Evolutionary conservation across 2,113 vertebrate genomes (phyloP).

Genomic region (Perccottus glenii): DNA sequence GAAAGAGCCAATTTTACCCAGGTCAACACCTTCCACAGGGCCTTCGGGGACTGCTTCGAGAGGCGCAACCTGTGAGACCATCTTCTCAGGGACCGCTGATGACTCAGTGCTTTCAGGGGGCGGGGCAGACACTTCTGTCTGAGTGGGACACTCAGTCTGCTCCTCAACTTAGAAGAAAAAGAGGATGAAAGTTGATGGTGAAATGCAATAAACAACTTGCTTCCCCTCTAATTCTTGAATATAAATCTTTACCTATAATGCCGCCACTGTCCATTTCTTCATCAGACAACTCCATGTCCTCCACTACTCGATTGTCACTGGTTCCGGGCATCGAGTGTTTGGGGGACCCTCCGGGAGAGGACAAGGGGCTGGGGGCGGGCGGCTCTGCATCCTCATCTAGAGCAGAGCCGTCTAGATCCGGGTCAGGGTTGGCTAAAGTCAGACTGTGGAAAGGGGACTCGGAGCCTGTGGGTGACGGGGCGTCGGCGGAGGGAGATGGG

Average conservation of each 20-base stretch:
- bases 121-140: conserved; percentile 53
- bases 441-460: conserved; percentile 92
- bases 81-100: conserved; percentile 15
- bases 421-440: conserved; percentile 63
- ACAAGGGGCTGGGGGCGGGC: conserved; percentile 75
- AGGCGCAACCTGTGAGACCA: conserved; percentile 20
- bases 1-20: conserved; percentile 95
- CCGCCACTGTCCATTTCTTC: conserved; percentile 77
- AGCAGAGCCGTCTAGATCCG: conserved; percentile 68
- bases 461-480: conserved; percentile 91
- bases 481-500: conserved; percentile 91
- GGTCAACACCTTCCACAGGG: conserved; percentile 86
- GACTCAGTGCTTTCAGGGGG: conserved; percentile 26
- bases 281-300: conserved; percentile 97
- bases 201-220: too few species aligned
- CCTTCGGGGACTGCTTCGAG: conserved; percentile 16
- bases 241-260: conserved; percentile 86
- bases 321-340: conserved; percentile 40
- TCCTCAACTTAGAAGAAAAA: conserved; percentile 83
- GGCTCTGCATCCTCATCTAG: conserved; percentile 74
- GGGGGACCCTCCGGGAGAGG: conserved; percentile 70
- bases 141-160: conserved; percentile 69
- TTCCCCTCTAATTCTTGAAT: not conserved
- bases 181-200: not conserved
- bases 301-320: conserved; percentile 89